A percentile compares a stretch with the other conserved stretches of the same genome.
Conservation (phyloP, 2,888 invertebrate genomes). For the Colletes collaris region DNA sequence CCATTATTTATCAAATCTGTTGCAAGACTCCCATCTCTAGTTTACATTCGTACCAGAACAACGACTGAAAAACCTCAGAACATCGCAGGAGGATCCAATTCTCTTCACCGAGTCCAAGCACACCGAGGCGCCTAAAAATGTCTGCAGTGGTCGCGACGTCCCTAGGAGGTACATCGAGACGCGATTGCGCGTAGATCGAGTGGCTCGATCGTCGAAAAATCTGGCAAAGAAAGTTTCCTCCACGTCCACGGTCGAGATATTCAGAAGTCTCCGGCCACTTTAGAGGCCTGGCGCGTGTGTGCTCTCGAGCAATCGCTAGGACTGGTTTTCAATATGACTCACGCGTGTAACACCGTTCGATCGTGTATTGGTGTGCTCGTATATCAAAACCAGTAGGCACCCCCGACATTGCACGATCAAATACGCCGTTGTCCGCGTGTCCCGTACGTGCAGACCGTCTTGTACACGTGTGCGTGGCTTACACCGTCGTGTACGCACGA, state of each 20-base stretch:
- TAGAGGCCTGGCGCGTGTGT: conserved; percentile 38
- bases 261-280: conserved; percentile 71
- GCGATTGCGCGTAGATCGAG: too few species aligned
- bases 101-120: too few species aligned
- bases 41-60: too few species aligned
- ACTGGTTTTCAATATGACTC: conserved; percentile 82
- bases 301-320: conserved; percentile 62
- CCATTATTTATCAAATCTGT: too few species aligned
- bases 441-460: conserved; percentile 12
- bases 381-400: conserved; percentile 83
- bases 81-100: too few species aligned
- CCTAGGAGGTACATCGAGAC: too few species aligned
- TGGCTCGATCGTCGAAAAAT: too few species aligned
- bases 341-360: conserved; percentile 76
- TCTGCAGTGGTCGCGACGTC: too few species aligned
- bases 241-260: conserved; percentile 66
- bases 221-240: conserved; percentile 11
- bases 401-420: conserved; percentile 78
- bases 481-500: conserved; percentile 52
- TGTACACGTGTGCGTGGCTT: conserved; percentile 6
- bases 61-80: too few species aligned
- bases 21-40: too few species aligned
- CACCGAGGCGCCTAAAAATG: too few species aligned
- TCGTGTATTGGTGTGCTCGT: conserved; percentile 80
- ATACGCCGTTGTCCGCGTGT: conserved; percentile 54